These are phyloP conservation scores for Dissostichus mawsoni DNA, from an alignment of 2,113 vertebrate genomes.

Conservation along the genomic window DNA sequence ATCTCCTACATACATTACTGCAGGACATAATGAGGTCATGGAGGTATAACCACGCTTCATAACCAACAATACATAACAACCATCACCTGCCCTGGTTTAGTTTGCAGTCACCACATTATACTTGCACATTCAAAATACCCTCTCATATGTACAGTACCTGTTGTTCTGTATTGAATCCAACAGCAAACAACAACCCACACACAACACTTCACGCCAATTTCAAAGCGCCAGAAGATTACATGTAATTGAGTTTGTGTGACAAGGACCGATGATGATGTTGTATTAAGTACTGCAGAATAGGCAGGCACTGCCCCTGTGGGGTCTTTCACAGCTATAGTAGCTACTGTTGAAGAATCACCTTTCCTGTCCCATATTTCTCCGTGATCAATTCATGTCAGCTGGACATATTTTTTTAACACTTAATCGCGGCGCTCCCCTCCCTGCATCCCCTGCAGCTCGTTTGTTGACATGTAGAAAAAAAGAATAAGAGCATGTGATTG, in stretches of 20 bases:
- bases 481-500: constrained; percentile 52
- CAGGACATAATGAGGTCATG: constrained; percentile 40
- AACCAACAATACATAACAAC: constrained; percentile 17
- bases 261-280: constrained; percentile 70
- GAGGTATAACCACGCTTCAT: neutral
- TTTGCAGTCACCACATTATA: constrained; percentile 13
- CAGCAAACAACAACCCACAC: constrained; percentile 35
- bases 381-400: constrained; percentile 74
- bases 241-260: constrained; percentile 70
- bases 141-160: constrained; percentile 26
- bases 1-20: constrained; percentile 20
- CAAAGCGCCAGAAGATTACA: constrained; percentile 39
- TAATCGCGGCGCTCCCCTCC: constrained; percentile 54
- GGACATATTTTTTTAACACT: constrained; percentile 79
- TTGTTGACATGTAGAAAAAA: constrained; percentile 44
- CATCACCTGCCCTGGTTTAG: constrained; percentile 36
- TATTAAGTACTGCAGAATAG: constrained; percentile 63
- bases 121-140: constrained; percentile 31
- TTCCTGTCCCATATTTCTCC: constrained; percentile 62
- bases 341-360: constrained; percentile 69
- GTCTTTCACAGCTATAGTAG: constrained; percentile 49
- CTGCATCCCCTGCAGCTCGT: constrained; percentile 46
- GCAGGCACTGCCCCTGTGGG: constrained; percentile 48
- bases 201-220: constrained; percentile 50
- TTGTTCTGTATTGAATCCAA: constrained; percentile 30